Evolutionary conservation across 2,797 vertebrate genomes (phyloP).

Genomic region (Trichosurus vulpecula): DNA sequence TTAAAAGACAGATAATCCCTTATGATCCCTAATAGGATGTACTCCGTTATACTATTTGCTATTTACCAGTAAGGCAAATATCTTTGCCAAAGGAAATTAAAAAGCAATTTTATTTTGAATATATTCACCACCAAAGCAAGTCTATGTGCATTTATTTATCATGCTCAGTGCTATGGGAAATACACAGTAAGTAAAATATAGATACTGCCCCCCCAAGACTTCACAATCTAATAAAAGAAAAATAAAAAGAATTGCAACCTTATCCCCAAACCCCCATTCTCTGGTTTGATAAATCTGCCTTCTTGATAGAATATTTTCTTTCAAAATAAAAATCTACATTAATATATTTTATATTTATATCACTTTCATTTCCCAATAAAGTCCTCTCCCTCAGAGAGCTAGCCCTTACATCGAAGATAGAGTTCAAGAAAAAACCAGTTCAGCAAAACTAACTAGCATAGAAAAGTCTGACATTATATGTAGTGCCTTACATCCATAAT

Average conservation of each 20-base stretch:
- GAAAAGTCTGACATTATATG: background rate
- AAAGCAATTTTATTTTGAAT: background rate
- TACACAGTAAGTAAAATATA: conserved; percentile 1
- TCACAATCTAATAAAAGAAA: background rate
- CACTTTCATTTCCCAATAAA: background rate
- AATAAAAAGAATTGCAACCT: background rate
- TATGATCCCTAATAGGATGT: background rate
- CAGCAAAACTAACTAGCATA: background rate
- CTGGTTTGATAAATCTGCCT: background rate
- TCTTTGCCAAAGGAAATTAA: background rate
- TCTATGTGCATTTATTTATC: conserved; percentile 10
- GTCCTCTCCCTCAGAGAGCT: background rate
- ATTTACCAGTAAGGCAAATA: conserved; percentile 2
- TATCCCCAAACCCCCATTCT: background rate
- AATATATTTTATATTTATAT: background rate
- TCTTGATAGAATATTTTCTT: background rate
- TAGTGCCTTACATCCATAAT: background rate
- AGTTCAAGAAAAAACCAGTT: background rate
- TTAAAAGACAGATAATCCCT: background rate
- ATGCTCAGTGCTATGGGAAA: background rate
- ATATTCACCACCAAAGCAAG: background rate
- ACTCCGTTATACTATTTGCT: background rate
- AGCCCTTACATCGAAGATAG: background rate
- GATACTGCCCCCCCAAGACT: background rate
- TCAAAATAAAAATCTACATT: background rate